Conservation (phyloP, 2,888 invertebrate genomes). For the Camponotus fellah region DNA sequence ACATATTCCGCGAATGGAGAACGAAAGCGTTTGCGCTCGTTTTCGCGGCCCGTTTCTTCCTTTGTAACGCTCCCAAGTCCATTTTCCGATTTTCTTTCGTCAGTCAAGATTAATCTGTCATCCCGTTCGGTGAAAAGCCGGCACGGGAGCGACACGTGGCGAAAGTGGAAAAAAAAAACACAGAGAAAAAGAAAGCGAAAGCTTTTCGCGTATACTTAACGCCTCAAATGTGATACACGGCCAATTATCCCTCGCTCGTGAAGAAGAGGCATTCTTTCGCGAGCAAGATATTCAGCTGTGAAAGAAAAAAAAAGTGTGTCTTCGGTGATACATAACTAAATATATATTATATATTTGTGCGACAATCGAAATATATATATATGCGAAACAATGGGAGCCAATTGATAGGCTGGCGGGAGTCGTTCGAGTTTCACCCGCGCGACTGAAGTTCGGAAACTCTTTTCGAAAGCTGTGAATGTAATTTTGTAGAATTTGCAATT, state of each 20-base stretch:
- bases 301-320: slow-evolving; percentile 44
- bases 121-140: not conserved
- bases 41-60: slow-evolving; percentile 49
- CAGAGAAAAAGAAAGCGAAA: slow-evolving; percentile 35
- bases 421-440: slow-evolving; percentile 68
- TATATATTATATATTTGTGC: slow-evolving; percentile 48
- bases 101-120: slow-evolving; percentile 9
- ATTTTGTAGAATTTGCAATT: not conserved
- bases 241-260: slow-evolving; percentile 53
- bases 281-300: slow-evolving; percentile 33
- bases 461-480: not conserved
- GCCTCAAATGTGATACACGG: slow-evolving; percentile 80
- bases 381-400: slow-evolving; percentile 79
- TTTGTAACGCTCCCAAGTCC: slow-evolving; percentile 48
- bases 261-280: slow-evolving; percentile 13
- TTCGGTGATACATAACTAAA: slow-evolving; percentile 47
- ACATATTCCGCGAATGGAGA: not conserved
- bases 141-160: slow-evolving; percentile 57
- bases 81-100: slow-evolving; percentile 52
- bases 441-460: not conserved
- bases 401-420: slow-evolving; percentile 82
- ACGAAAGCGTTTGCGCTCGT: slow-evolving; percentile 39
- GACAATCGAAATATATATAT: slow-evolving; percentile 46
- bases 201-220: slow-evolving; percentile 80
- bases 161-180: slow-evolving; percentile 43